phyloP scores from a whole-genome alignment of 2,888 invertebrate genomes.

The Patella pellucida region DNA sequence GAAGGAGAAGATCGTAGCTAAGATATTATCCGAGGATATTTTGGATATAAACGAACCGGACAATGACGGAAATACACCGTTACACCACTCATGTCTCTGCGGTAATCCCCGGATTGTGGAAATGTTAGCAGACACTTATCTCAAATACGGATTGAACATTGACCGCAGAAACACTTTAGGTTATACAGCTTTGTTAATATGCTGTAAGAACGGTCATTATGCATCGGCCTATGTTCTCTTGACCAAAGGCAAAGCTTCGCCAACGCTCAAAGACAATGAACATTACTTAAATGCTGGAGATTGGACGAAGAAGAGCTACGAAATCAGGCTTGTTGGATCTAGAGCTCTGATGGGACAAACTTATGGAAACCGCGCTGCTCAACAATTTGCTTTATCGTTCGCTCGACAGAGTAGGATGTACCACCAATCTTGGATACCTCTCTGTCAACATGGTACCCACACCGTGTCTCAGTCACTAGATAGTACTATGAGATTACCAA shows the following conservation, averaged over 20 bases:
- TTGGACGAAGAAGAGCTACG: constrained; percentile 53
- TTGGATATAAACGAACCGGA: constrained; percentile 63
- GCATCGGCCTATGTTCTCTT: constrained; percentile 61
- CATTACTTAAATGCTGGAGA: constrained; percentile 60
- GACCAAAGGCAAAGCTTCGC: constrained; percentile 56
- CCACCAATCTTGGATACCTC: constrained; percentile 44
- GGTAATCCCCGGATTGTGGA: constrained; percentile 60
- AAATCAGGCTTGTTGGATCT: constrained; percentile 23
- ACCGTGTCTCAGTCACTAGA: constrained; percentile 43
- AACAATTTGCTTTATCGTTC: constrained; percentile 39
- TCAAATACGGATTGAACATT: constrained; percentile 58
- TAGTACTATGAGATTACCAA: constrained; percentile 41
- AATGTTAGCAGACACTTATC: constrained; percentile 46
- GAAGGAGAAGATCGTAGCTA: constrained; percentile 50
- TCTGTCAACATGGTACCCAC: constrained; percentile 49
- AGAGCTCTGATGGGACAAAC: background rate
- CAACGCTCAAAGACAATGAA: constrained; percentile 63
- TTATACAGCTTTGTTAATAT: constrained; percentile 64
- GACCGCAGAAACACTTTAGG: constrained; percentile 64
- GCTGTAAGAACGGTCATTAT: constrained; percentile 64
- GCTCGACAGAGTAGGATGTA: constrained; percentile 61
- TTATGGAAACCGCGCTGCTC: constrained; percentile 16
- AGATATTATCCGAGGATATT: constrained; percentile 58
- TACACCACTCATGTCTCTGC: constrained; percentile 63
- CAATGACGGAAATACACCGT: constrained; percentile 67